Percentiles rank a stretch among this genome's conserved stretches.
phyloP scores from a whole-genome alignment of 2,888 invertebrate species.

The Artemia sp. region DNA sequence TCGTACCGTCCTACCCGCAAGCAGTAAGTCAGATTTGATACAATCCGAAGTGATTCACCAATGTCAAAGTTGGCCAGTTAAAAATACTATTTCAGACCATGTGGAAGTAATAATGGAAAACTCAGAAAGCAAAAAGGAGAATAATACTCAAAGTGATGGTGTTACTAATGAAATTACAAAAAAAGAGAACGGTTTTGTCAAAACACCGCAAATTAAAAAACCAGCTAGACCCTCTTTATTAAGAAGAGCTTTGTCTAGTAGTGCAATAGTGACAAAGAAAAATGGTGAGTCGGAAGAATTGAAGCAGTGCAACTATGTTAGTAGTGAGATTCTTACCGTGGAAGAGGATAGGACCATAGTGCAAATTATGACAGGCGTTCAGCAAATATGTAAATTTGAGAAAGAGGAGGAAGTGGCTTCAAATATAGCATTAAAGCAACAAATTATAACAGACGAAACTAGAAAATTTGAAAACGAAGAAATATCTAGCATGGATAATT shows the following conservation, averaged over 20 bases:
- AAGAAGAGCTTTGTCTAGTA: not conserved
- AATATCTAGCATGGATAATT: too few species aligned
- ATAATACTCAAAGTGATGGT: too few species aligned
- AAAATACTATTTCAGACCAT: too few species aligned
- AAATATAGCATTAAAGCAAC: too few species aligned
- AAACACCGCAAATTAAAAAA: slow-evolving; percentile 1
- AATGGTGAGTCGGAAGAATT: not conserved
- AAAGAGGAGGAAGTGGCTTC: too few species aligned
- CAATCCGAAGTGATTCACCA: not conserved
- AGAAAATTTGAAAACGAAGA: too few species aligned
- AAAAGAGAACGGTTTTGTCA: not conserved
- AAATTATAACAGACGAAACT: too few species aligned
- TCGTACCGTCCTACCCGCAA: not conserved
- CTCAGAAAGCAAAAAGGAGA: too few species aligned
- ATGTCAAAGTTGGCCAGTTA: too few species aligned
- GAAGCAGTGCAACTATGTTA: not conserved
- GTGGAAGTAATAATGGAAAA: too few species aligned
- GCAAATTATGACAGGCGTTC: not conserved
- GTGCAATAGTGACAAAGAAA: not conserved
- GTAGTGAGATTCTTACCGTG: not conserved
- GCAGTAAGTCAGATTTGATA: not conserved
- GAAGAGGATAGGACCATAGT: slow-evolving; percentile 1
- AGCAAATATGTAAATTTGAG: too few species aligned
- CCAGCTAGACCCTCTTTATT: slow-evolving; percentile 9
- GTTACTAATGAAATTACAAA: not conserved